Base-by-base conservation (phyloP, 2,113 vertebrate genomes). In the Monopterus albus region DNA sequence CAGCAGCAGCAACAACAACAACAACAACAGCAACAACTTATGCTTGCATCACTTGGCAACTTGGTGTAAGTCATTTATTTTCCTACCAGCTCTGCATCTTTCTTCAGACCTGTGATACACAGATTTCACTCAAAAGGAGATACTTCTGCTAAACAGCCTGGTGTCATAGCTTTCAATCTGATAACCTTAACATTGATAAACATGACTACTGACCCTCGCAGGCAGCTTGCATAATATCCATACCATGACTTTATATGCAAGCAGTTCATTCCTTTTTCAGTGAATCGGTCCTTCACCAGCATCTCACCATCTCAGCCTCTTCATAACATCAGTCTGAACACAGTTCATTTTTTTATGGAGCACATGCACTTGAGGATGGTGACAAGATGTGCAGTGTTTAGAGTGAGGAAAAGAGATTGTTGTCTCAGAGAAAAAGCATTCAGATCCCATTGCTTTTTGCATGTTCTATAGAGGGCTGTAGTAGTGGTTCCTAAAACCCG, bases 1-100 rank as follows among this genome's bases (percentile, higher is more conserved):
- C 96, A 96, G 56, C 81, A 86, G 11, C 92, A 95, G 0, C 93
- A 91, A 0, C 91, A 89, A 12, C 92, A 95, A 0, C 95, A 93
- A 0, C 94, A 94, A 0, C 94, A 93, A 0, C 94, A 94, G 0
- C 94, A 93, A 1, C 96, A 98, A 68, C 89, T 98, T 74, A 95
- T 95, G 86, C 95, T 97, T 0, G 95, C 96, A 56, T 96, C 97
- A 0, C 93, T 98, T 87, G 94, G 96, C 89, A 99, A 95, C 89
- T 85, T 99, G 83, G 94, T 98, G 97, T 98, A 90, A 95, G 97
- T 96, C 12, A 63, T 20, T 49, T 2, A 12, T 53, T 57, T 56
- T 63, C 59, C 36, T 2, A 11, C 26, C 5, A 0, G 14, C 1
- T 7, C 33, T 25, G 15, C 4, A 5, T 26, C 42, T 29, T n/a